Base-by-base conservation (phyloP, 2,888 invertebrate genomes). In the Dicyrtomina minuta region DNA sequence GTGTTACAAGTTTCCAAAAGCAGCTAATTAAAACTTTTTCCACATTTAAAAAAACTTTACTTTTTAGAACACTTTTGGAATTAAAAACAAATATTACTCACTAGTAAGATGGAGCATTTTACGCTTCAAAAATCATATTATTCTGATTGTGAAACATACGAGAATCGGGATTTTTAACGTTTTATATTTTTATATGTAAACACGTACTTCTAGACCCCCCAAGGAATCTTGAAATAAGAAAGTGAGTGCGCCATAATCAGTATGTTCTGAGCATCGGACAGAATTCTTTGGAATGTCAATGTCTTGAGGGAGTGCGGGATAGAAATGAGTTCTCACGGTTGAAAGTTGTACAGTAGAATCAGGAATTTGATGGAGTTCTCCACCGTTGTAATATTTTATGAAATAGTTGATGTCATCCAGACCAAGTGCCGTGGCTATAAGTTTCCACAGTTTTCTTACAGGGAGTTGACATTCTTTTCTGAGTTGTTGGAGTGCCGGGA, bases 201-300 rank as follows among this genome's bases (percentile, higher is more conserved):
- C n/a, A n/a, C n/a, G n/a, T 62, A 80, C 80, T 78, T 81, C 78
- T 6, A 81, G 76, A 17, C 81, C 80, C 0, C 80, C 80, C 12
- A 77, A 73, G 17, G 74, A 49, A 66, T 81, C 80, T 70, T 80
- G 80, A 61, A 80, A 79, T 2, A 81, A 75, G 12, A 81, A 67
- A 6, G 80, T 80, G 46, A 81, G 67, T 12, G 79, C 59, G 39
- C 79, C 79, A 60, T 78, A 81, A 67, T 81, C 81, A 1, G 80
- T 77, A 67, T 80, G 80, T n/a, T 78, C 79, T 27, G 79, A 80
- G 66, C 79, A 80, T 20, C 80, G 73, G n/a, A 74, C 70, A 0
- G 71, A 58, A 12, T 51, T 51, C 8, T 74, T 75, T 4, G 70
- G 66, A 17, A 67, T 22, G 2, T n/a, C 20, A n/a, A 20, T 51